These are phyloP conservation scores for Schizopygopsis pylzovi DNA, from an alignment of 2,797 vertebrate genomes.

Conservation along the genomic window DNA sequence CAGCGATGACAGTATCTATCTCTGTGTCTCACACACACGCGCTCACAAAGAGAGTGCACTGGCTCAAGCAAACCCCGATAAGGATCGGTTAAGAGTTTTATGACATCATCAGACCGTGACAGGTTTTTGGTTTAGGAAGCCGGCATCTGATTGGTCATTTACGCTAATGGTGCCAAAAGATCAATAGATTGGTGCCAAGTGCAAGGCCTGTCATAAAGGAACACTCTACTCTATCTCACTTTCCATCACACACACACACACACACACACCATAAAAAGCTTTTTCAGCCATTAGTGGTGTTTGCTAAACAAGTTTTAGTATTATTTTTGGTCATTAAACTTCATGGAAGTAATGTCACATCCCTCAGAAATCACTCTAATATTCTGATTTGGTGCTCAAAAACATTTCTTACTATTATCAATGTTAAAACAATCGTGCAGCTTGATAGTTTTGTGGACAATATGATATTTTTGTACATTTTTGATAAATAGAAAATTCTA, in stretches of 20 bases:
- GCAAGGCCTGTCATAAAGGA: slow-evolving; percentile 51
- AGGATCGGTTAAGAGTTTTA: slow-evolving; percentile 77
- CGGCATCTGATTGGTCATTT: slow-evolving; percentile 55
- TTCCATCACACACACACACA: slow-evolving; percentile 67
- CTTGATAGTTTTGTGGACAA: background rate
- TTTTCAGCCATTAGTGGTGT: slow-evolving; percentile 1
- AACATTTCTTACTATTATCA: background rate
- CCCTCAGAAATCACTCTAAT: background rate
- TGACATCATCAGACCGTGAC: slow-evolving; percentile 81
- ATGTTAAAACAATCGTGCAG: background rate
- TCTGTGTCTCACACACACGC: slow-evolving; percentile 41
- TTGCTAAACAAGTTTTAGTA: background rate
- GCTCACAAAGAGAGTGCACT: slow-evolving; percentile 49
- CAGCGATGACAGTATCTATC: slow-evolving; percentile 52
- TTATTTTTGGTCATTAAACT: background rate
- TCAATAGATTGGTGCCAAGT: slow-evolving; percentile 62
- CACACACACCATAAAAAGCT: slow-evolving; percentile 62
- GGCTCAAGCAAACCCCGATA: slow-evolving; percentile 69
- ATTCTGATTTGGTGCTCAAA: background rate
- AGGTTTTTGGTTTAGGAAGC: slow-evolving; percentile 66
- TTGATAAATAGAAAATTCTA: background rate
- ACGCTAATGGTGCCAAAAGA: slow-evolving; percentile 60
- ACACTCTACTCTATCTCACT: slow-evolving; percentile 61
- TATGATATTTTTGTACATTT: background rate
- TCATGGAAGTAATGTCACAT: background rate